Percentiles rank a stretch among this genome's conserved stretches.
phyloP scores from a whole-genome alignment of 2,797 vertebrate genomes.

The Paguma larvata region DNA sequence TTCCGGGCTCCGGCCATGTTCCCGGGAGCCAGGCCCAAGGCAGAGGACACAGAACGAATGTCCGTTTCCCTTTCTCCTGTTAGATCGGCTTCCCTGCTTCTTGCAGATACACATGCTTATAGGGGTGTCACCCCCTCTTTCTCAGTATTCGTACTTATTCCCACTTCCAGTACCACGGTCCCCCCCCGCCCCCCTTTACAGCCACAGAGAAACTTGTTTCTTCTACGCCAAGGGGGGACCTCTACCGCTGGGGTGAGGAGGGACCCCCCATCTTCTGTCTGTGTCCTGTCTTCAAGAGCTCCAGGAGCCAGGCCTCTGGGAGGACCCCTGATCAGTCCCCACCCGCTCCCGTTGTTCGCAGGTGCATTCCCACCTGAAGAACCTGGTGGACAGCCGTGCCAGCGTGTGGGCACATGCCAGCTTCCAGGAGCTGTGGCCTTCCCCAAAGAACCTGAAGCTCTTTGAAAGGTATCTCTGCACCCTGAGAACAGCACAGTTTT shows the following conservation, averaged over 20 bases:
- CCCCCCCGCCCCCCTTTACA: neutral
- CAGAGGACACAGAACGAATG: neutral
- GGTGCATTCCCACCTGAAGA: slow-evolving; percentile 96
- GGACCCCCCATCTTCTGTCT: neutral
- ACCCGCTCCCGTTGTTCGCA: slow-evolving; percentile 71
- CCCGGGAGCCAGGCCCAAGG: neutral
- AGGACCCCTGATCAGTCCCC: neutral
- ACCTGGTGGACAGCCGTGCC: slow-evolving; percentile 95
- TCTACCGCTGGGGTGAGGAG: neutral
- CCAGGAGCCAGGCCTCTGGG: neutral
- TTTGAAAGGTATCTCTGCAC: slow-evolving; percentile 94
- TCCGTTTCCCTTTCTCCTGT: neutral
- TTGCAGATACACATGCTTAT: neutral
- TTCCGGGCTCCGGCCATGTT: neutral
- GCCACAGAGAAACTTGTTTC: neutral
- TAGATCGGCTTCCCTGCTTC: neutral
- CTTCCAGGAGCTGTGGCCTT: slow-evolving; percentile 97
- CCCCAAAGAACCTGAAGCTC: slow-evolving; percentile 92
- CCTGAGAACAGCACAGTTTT: neutral
- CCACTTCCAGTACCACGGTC: neutral
- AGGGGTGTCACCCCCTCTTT: neutral
- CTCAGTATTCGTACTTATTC: neutral
- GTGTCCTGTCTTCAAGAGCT: neutral
- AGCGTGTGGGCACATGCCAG: slow-evolving; percentile 96
- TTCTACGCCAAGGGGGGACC: neutral